phyloP scores from a whole-genome alignment of 2,888 invertebrate genomes.

The Baronia brevicornis region DNA sequence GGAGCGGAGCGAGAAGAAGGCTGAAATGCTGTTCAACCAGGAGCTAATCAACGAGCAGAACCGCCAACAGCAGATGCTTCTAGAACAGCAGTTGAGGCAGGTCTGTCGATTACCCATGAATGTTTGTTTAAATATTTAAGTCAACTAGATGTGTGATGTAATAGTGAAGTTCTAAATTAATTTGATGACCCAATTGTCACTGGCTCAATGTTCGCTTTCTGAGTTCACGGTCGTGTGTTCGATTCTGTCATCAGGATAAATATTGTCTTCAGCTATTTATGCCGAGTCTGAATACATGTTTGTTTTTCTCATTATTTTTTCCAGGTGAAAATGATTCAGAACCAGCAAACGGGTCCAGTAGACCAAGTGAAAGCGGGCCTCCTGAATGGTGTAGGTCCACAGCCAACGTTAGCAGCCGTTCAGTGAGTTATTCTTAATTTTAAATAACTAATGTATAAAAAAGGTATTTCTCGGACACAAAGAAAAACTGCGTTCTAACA shows the following conservation, averaged over 20 bases:
- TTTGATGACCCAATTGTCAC: no score
- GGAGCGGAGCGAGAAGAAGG: slow-evolving; percentile 77
- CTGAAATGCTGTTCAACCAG: slow-evolving; percentile 77
- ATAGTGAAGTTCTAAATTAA: no score
- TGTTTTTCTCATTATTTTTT: slow-evolving; percentile 12
- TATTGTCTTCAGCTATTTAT: no score
- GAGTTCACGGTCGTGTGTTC: no score
- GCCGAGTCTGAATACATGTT: no score
- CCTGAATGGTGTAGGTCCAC: slow-evolving; percentile 59
- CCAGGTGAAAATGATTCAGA: slow-evolving; percentile 69
- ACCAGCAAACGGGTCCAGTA: slow-evolving; percentile 53
- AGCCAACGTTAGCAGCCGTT: slow-evolving; percentile 41
- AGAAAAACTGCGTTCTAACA: no score
- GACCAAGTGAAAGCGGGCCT: slow-evolving; percentile 54
- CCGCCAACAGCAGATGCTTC: slow-evolving; percentile 61
- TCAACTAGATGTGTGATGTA: not conserved
- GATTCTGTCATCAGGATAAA: no score
- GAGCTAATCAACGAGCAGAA: slow-evolving; percentile 73
- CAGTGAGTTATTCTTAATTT: slow-evolving; percentile 49
- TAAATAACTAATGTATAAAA: no score
- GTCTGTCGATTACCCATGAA: slow-evolving; percentile 27
- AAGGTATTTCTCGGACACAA: no score
- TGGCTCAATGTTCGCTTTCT: no score
- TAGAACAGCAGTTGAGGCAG: slow-evolving; percentile 67
- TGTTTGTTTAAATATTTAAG: not conserved